Evolutionary conservation across 2,113 vertebrate species (phyloP).

Genomic region (Sinosuthora webbiana): DNA sequence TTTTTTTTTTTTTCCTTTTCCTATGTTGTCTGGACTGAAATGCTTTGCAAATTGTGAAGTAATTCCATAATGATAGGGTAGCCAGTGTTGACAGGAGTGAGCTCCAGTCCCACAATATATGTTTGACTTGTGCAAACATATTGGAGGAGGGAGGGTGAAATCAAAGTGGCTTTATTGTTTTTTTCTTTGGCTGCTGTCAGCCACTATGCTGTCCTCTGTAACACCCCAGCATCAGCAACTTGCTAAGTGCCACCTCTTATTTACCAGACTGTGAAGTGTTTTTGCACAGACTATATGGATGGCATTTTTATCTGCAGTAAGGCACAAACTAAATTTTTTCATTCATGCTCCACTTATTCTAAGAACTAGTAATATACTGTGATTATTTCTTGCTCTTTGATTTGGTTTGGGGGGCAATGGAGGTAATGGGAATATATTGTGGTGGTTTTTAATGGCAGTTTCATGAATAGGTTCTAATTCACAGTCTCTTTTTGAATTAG

Average conservation of each 20-base stretch:
- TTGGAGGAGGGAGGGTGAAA: background rate
- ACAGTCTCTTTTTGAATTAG: background rate
- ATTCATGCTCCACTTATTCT: background rate
- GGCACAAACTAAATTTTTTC: background rate
- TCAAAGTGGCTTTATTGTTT: background rate
- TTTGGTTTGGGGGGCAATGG: background rate
- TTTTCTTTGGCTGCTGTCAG: background rate
- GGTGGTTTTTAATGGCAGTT: background rate
- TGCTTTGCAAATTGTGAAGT: background rate
- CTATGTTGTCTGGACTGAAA: background rate
- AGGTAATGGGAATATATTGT: background rate
- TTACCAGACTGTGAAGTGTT: background rate
- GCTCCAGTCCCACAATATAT: background rate
- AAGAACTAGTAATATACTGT: background rate
- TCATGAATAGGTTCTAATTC: background rate
- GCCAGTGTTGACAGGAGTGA: background rate
- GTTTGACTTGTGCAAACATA: background rate
- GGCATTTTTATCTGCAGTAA: background rate
- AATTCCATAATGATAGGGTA: background rate
- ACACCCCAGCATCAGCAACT: background rate
- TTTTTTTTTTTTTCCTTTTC: rapidly evolving
- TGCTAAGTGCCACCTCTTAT: background rate
- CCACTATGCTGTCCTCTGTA: background rate
- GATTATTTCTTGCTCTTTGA: background rate
- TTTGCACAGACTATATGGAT: background rate